Evolutionary conservation across 2,888 invertebrate species (phyloP), one percentile per base, ranked within the genome.

Genomic region (Heteromyza rotundicornis): DNA sequence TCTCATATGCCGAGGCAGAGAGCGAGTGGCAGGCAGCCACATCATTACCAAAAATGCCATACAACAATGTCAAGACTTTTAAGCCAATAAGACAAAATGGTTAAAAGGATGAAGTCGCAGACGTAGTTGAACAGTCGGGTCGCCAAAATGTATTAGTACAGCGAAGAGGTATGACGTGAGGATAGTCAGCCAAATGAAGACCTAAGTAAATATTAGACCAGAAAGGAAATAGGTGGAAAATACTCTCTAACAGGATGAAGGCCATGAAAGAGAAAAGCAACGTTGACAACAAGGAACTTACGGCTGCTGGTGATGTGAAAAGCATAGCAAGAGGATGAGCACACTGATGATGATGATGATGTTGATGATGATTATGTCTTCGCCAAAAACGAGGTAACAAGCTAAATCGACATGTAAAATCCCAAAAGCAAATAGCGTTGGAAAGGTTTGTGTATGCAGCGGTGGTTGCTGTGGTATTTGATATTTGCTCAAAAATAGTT

Each of bases 371-470:
- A 54, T 14, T n/a, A 16, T 52, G 52, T n/a, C 10, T 10, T 8
- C 14, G 23, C 20, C 50, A n/a, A n/a, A 19, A 36, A 32, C 10
- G 35, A 8, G 40, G 57, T 32, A 35, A 47, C 24, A 12, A 52
- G 47, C 44, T 57, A 63, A 63, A 60, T 60, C 60, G 63, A 63
- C 63, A 63, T 60, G 57, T 60, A 60, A 63, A 63, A 60, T 63
- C 60, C 57, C 60, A 54, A 63, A 63, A 50, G 60, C 63, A 63
- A 63, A 63, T 63, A 63, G 53, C 60, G 49, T 44, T 50, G 47
- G 63, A 57, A 56, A 60, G 60, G 54, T 40, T 40, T 32, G 32
- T 12, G 7, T 32, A 8, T 32, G 32, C 7, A 5, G 32, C 12
- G 5, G 32, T 12, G 7, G 36, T 16, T 24, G 50, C 49, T 62